These are phyloP conservation scores for Larimichthys polyactis DNA, from an alignment of 2,113 vertebrate genomes.

Conservation along the genomic window DNA sequence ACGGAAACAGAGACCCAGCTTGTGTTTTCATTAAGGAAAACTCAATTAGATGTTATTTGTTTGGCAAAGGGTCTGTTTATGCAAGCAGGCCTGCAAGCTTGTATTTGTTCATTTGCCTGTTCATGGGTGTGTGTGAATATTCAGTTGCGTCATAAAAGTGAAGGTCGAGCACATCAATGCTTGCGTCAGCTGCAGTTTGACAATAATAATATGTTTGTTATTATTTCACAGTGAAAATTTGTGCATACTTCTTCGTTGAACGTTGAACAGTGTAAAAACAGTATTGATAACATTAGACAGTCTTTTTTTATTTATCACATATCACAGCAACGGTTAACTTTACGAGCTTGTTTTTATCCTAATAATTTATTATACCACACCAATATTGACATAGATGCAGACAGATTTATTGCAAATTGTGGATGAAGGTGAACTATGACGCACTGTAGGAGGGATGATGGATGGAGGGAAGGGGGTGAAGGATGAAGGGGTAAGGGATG, in stretches of 20 bases:
- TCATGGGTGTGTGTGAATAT: not conserved
- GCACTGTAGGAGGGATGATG: too few species aligned
- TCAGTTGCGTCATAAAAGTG: not conserved
- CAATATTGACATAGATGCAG: too few species aligned
- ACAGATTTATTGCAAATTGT: too few species aligned
- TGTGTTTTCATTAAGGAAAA: constrained; percentile 53
- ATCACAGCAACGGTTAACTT: not conserved
- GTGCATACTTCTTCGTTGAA: too few species aligned
- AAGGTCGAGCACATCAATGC: not conserved
- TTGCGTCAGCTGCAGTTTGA: not conserved
- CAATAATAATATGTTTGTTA: not conserved
- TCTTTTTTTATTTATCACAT: not conserved
- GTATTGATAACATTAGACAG: too few species aligned
- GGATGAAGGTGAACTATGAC: too few species aligned
- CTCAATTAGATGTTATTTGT: constrained; percentile 55
- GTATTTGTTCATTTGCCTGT: not conserved
- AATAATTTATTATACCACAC: not conserved
- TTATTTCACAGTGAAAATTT: not conserved
- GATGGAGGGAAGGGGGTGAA: too few species aligned
- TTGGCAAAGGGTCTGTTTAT: constrained; percentile 18
- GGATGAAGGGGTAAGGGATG: too few species aligned
- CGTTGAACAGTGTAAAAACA: too few species aligned
- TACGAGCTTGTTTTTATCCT: not conserved
- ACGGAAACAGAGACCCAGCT: constrained; percentile 45
- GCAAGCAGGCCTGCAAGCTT: not conserved